These are phyloP conservation scores for Monopterus albus DNA, from an alignment of 2,113 vertebrate species.

Conservation along the genomic window DNA sequence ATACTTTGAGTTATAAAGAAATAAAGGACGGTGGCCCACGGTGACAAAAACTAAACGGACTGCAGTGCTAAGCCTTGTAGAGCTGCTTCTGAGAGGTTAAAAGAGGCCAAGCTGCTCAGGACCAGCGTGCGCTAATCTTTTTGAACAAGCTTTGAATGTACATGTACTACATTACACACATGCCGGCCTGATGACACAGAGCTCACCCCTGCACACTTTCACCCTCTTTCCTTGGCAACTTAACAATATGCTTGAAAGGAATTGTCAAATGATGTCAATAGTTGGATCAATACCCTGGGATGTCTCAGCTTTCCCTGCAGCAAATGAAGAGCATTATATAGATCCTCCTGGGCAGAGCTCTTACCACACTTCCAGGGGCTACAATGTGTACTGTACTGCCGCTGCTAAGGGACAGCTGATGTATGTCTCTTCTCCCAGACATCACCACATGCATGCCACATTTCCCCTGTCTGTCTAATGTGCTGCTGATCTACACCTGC, in stretches of 20 bases:
- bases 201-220: slow-evolving; percentile 58
- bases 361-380: slow-evolving; percentile 46
- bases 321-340: slow-evolving; percentile 71
- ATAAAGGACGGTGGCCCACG: neutral
- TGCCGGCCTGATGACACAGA: slow-evolving; percentile 46
- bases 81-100: slow-evolving; percentile 3
- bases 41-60: neutral
- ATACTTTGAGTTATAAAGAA: neutral
- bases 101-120: slow-evolving; percentile 3
- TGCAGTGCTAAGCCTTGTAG: neutral
- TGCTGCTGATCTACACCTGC: slow-evolving; percentile 82
- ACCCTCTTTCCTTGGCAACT: slow-evolving; percentile 53
- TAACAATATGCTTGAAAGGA: slow-evolving; percentile 78
- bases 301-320: slow-evolving; percentile 75
- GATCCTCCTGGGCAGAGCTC: slow-evolving; percentile 61
- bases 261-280: slow-evolving; percentile 82
- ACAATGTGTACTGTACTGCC: slow-evolving; percentile 29
- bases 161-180: slow-evolving; percentile 43
- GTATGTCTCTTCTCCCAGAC: slow-evolving; percentile 60
- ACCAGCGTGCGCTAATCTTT: neutral
- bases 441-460: slow-evolving; percentile 72
- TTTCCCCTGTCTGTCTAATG: slow-evolving; percentile 78
- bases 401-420: slow-evolving; percentile 61
- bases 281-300: slow-evolving; percentile 76
- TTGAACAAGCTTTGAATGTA: slow-evolving; percentile 47